These are phyloP conservation scores for Engystomops pustulosus DNA, from an alignment of 2,113 vertebrate species.

Conservation along the genomic window DNA sequence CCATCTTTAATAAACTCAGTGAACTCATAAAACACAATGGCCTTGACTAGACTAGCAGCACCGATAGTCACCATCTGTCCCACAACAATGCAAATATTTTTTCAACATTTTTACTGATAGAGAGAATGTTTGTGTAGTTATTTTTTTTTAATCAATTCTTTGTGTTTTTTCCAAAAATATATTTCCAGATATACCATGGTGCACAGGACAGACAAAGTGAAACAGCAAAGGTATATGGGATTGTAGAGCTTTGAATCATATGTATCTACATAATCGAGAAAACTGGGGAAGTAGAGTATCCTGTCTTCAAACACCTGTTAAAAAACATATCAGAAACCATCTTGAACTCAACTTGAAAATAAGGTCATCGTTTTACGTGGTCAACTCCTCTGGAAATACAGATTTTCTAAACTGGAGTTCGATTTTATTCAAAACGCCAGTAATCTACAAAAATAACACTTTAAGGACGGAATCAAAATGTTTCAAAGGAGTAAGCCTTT, in stretches of 20 bases:
- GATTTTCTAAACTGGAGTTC: too few species aligned
- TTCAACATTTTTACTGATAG: neutral
- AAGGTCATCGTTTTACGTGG: neutral
- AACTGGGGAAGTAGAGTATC: neutral
- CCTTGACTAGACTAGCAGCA: neutral
- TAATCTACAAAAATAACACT: neutral
- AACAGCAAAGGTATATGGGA: neutral
- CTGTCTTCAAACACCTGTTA: neutral
- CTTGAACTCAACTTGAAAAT: neutral
- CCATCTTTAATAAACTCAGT: neutral
- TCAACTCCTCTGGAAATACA: neutral
- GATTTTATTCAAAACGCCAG: neutral
- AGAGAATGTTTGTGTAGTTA: neutral
- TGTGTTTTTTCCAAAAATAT: neutral
- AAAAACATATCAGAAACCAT: neutral
- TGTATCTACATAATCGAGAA: neutral
- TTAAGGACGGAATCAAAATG: neutral
- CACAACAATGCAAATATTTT: neutral
- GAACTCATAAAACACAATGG: neutral
- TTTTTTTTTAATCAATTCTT: neutral
- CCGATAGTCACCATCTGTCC: neutral
- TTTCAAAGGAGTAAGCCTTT: neutral
- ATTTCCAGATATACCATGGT: neutral
- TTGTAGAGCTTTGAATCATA: neutral
- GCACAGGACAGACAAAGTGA: neutral